phyloP scores from a whole-genome alignment of 53 echinoderm and acorn worm genomes.

The Glandiceps talaboti region DNA sequence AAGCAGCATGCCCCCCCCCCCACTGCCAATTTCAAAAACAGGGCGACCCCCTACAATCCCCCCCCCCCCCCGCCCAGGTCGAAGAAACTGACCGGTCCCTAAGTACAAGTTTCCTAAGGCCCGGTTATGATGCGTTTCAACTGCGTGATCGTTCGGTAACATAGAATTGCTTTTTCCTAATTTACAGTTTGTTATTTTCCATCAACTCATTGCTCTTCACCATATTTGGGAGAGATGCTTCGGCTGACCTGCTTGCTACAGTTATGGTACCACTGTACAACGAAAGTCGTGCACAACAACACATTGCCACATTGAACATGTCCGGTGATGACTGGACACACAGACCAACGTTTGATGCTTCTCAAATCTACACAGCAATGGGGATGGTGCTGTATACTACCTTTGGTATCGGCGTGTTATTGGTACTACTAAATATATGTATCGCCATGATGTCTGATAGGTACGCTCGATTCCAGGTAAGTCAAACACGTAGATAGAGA shows the following conservation, averaged over 20 bases:
- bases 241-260: neutral
- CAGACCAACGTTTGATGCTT: neutral
- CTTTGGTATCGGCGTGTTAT: neutral
- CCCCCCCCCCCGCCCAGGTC: no score
- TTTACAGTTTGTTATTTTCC: neutral
- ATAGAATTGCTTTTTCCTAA: neutral
- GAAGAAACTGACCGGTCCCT: no score
- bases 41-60: no score
- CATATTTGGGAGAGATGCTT: neutral
- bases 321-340: no score
- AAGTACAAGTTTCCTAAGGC: no score
- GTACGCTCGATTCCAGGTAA: neutral
- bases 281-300: neutral
- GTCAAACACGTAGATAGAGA: no score
- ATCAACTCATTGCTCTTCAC: neutral
- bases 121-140: no score
- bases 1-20: no score
- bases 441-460: neutral
- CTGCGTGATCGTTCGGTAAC: no score
- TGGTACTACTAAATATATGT: neutral
- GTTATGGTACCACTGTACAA: neutral
- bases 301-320: no score
- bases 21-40: no score
- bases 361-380: neutral
- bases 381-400: neutral